These are phyloP conservation scores for Hipparchia sbordonii DNA, from an alignment of 2,888 invertebrate species.

Conservation along the genomic window DNA sequence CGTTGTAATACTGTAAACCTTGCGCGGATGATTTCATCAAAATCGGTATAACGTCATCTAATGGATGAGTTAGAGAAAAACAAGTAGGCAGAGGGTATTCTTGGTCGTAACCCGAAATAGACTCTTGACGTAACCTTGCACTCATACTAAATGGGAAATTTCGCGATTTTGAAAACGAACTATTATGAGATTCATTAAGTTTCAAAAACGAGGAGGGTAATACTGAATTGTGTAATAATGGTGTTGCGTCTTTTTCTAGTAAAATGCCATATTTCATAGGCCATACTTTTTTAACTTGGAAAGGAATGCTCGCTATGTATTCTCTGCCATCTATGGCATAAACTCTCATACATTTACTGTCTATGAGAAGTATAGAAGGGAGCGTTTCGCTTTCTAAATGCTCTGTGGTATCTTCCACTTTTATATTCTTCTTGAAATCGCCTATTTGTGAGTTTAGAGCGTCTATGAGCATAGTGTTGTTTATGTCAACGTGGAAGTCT, in stretches of 20 bases:
- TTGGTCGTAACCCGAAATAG: constrained; percentile 65
- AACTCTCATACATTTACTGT: constrained; percentile 89
- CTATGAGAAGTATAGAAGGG: constrained; percentile 88
- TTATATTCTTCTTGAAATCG: constrained; percentile 75
- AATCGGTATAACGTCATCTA: constrained; percentile 95
- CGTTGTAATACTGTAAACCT: constrained; percentile 84
- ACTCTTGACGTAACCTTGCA: constrained; percentile 65
- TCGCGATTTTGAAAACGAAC: constrained; percentile 62
- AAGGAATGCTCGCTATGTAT: constrained; percentile 90
- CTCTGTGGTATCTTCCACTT: constrained; percentile 77
- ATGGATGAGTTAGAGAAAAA: constrained; percentile 93
- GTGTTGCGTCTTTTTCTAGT: constrained; percentile 87
- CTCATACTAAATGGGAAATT: constrained; percentile 66
- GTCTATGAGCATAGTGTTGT: constrained; percentile 82
- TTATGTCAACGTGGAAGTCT: constrained; percentile 76
- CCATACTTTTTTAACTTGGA: constrained; percentile 92
- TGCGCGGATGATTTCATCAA: constrained; percentile 85
- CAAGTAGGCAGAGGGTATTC: constrained; percentile 87
- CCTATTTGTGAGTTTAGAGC: constrained; percentile 76
- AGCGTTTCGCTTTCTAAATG: constrained; percentile 79
- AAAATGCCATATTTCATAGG: constrained; percentile 92
- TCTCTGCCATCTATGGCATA: constrained; percentile 92
- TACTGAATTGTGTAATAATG: constrained; percentile 60
- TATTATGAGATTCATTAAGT: constrained; percentile 69
- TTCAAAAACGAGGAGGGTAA: constrained; percentile 63